Conservation (phyloP, 2,888 invertebrate genomes). For the Heterodera filipjevi region DNA sequence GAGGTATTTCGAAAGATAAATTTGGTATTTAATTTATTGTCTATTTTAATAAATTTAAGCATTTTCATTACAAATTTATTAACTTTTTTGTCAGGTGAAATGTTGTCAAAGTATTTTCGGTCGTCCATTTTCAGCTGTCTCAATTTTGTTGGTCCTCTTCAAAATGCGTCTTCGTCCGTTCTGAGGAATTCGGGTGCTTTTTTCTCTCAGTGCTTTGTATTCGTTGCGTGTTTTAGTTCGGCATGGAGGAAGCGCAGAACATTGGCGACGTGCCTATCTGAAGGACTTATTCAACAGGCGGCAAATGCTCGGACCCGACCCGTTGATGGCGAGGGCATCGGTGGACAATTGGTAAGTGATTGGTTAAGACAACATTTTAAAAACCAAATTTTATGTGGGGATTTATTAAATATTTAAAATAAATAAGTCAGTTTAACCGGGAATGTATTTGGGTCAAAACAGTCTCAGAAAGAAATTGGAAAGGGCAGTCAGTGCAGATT, state of each 20-base stretch:
- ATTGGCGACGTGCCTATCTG: constrained; percentile 56
- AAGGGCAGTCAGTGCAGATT: too few species aligned
- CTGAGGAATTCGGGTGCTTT: neutral
- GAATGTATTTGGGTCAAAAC: too few species aligned
- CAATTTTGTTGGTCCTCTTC: neutral
- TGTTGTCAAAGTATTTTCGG: neutral
- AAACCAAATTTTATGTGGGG: too few species aligned
- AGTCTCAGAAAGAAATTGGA: too few species aligned
- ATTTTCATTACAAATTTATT: too few species aligned
- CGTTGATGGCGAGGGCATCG: constrained; percentile 52
- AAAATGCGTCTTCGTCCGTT: neutral
- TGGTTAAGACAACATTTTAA: too few species aligned
- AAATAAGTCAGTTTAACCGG: too few species aligned
- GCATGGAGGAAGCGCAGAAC: neutral
- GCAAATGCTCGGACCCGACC: constrained; percentile 57
- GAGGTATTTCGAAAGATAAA: too few species aligned
- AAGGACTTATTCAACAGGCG: constrained; percentile 63
- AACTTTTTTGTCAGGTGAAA: neutral
- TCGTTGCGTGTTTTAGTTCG: neutral
- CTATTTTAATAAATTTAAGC: too few species aligned
- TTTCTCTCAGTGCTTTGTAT: neutral
- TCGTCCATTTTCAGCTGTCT: neutral
- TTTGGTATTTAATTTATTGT: too few species aligned
- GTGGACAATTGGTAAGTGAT: constrained; percentile 63
- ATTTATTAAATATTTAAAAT: too few species aligned